phyloP scores from a whole-genome alignment of 2,113 vertebrate species.

The Notothenia coriiceps region DNA sequence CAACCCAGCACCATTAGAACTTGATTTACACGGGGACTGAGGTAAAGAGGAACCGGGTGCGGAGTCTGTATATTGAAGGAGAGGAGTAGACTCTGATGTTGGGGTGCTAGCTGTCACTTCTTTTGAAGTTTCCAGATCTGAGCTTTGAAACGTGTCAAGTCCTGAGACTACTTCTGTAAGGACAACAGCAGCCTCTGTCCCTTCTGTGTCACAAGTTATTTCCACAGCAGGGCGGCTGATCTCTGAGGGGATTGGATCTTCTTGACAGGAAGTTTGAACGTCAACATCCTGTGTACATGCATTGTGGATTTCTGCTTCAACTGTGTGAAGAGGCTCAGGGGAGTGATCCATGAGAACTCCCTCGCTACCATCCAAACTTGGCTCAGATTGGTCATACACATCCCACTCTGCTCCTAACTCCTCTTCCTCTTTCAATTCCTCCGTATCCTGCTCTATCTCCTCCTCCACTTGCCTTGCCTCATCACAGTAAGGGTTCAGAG shows the following conservation, averaged over 20 bases:
- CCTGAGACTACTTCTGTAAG: conserved; percentile 37
- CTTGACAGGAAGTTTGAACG: conserved; percentile 53
- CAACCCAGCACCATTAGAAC: conserved; percentile 56
- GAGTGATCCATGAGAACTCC: conserved; percentile 55
- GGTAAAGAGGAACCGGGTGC: conserved; percentile 49
- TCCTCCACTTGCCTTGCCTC: conserved; percentile 44
- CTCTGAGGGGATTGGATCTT: conserved; percentile 55
- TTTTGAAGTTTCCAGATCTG: conserved; percentile 29
- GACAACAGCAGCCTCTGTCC: conserved; percentile 31
- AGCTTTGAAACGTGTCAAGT: conserved; percentile 36
- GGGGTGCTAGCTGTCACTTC: conserved; percentile 65
- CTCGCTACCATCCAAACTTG: conserved; percentile 64
- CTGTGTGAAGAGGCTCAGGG: conserved; percentile 44
- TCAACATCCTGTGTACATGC: conserved; percentile 66
- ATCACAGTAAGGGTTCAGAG: conserved; percentile 66
- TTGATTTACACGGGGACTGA: conserved; percentile 38
- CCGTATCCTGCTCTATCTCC: conserved; percentile 9
- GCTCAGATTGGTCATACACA: conserved; percentile 70
- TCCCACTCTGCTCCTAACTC: conserved; percentile 69
- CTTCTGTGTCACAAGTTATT: conserved; percentile 50
- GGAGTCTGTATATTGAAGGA: conserved; percentile 29
- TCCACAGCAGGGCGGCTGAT: conserved; percentile 18
- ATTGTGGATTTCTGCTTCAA: conserved; percentile 49
- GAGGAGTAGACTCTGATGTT: conserved; percentile 51
- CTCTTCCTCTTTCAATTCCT: conserved; percentile 45